A percentile compares a stretch with the other conserved stretches of the same genome.
Evolutionary conservation across 1,140 invertebrate species (phyloP).

Genomic region (Uloborus diversus): DNA sequence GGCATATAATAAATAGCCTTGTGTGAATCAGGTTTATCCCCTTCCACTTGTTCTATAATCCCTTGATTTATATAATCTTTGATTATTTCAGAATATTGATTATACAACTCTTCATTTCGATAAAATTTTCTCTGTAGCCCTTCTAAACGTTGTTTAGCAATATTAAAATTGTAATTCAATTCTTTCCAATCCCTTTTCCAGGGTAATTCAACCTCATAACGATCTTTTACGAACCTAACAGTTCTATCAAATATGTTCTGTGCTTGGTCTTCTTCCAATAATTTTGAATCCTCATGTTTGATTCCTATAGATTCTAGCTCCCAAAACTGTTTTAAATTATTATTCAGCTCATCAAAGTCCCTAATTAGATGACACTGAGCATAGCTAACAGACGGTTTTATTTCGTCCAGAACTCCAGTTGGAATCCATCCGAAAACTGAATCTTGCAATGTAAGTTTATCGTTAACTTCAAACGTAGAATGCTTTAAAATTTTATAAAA

Average conservation of each 20-base stretch:
- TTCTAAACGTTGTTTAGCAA: neutral
- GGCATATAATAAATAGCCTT: neutral
- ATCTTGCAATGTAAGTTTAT: neutral
- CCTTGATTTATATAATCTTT: slow-evolving; percentile 4
- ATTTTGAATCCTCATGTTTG: neutral
- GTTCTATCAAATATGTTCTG: neutral
- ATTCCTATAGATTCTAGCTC: neutral
- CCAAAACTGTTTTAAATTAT: slow-evolving; percentile 12
- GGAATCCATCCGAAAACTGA: neutral
- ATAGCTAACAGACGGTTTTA: neutral
- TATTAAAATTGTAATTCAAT: neutral
- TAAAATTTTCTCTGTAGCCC: neutral
- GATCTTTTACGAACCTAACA: neutral
- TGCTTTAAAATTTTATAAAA: slow-evolving; percentile 4
- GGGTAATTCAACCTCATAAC: neutral
- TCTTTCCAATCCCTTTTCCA: slow-evolving; percentile 7
- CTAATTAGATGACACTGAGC: neutral
- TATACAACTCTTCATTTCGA: neutral
- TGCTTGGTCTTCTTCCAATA: neutral
- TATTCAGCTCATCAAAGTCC: neutral
- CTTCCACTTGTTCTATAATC: neutral
- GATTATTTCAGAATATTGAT: neutral
- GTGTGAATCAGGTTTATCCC: neutral
- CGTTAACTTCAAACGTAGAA: neutral
- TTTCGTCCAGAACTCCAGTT: neutral